Conservation (phyloP, 1,140 invertebrate genomes). For the Drosophila mojavensis region DNA sequence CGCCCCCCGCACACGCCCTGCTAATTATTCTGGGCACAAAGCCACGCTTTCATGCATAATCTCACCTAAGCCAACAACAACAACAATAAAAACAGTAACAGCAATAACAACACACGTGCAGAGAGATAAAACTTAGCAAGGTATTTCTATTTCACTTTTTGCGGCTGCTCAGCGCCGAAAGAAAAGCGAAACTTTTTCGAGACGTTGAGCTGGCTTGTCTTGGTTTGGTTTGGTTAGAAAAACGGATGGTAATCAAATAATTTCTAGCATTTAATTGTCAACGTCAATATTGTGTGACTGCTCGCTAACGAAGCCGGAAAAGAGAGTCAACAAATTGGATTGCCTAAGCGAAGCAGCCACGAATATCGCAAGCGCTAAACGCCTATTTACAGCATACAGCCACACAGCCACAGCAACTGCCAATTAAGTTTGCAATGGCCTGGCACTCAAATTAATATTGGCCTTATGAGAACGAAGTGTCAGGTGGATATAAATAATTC, state of each 20-base stretch:
- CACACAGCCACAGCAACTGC: background rate
- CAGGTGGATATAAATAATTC: slow-evolving; percentile 9
- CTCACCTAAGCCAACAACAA: slow-evolving; percentile 43
- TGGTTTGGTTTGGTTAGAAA: slow-evolving; percentile 45
- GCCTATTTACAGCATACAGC: slow-evolving; percentile 12
- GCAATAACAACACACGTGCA: slow-evolving; percentile 40
- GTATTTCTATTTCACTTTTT: slow-evolving; percentile 37
- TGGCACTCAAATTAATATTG: slow-evolving; percentile 1
- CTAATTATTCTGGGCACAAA: slow-evolving; percentile 70
- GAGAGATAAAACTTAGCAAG: slow-evolving; percentile 29
- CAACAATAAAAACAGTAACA: slow-evolving; percentile 15
- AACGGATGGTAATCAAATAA: slow-evolving; percentile 77
- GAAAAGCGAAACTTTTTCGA: slow-evolving; percentile 72
- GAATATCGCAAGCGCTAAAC: slow-evolving; percentile 60
- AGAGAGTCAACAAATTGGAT: slow-evolving; percentile 51
- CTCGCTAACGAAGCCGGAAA: slow-evolving; percentile 2
- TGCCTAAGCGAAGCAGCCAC: slow-evolving; percentile 43
- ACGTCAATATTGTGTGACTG: slow-evolving; percentile 42
- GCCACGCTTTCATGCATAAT: slow-evolving; percentile 77
- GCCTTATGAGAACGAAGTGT: background rate
- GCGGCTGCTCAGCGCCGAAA: slow-evolving; percentile 37
- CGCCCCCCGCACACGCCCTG: slow-evolving; percentile 27
- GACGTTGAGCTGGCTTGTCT: slow-evolving; percentile 29
- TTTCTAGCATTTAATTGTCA: slow-evolving; percentile 76
- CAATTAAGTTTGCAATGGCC: background rate